Evolutionary conservation across 2,797 vertebrate genomes (phyloP), one percentile per base, ranked within the genome.

Genomic region (Enteromius thamalakanensis): DNA sequence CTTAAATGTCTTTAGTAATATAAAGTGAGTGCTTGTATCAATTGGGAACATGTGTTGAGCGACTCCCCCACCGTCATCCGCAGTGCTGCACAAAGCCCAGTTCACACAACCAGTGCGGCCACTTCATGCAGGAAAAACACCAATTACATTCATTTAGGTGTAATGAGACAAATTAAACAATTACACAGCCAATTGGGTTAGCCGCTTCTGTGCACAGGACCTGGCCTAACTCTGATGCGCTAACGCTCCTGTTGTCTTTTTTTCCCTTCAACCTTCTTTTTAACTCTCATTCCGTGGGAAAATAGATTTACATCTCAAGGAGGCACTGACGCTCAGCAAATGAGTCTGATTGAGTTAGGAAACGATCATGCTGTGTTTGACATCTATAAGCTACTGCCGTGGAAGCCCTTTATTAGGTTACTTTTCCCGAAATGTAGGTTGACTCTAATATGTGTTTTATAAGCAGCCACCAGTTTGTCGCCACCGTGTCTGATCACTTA

Each of bases 161-260:
- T 92, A 92, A 93, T 93, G 91, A 92, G 87, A 91, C 90, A 91
- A 93, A 94, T 94, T 92, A 93, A 93, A 93, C 90, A 93, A 93
- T 94, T 94, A 94, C 90, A 91, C 92, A 91, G 92, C 89, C 92
- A 90, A 93, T 90, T 93, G 92, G 89, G 88, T 93, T 90, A 91
- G 90, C 79, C 37, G 89, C 89, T 91, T 82, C 88, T 84, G 82
- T 88, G 89, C 89, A 88, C 89, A 86, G 88, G 84, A 87, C 82
- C 85, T 85, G 85, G 87, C 87, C 89, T 90, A 89, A 87, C 37
- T 12, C 72, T 69, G 82, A 76, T 60, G 62, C 76, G 26, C 40
- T 70, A 40, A 76, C n/a, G 40, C 19, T 8, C 12, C 72, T 75
- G 67, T 74, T 76, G 47, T 26, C 1, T 26, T 80, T 79, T 80